Base-by-base conservation (phyloP, 2,888 invertebrate species). In the Amphipyra berbera region DNA sequence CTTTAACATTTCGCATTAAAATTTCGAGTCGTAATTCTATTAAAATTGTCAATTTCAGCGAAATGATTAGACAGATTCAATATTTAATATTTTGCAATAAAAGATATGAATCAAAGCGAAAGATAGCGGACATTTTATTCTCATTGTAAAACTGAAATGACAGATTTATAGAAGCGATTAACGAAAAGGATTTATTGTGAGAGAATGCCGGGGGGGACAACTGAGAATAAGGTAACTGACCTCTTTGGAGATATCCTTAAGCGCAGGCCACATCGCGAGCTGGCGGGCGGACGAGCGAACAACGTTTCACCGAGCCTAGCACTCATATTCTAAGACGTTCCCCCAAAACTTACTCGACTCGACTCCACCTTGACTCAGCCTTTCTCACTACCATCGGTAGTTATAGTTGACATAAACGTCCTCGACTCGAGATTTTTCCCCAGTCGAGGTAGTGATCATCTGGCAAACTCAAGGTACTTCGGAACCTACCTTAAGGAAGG, bases 81-180 rank as follows among this genome's bases (percentile, higher is more conserved):
- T 57, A 47, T 47, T 72, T 57, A 41, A 70, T 53, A 72, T 56
- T 60, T 56, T 42, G 2, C 54, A 14, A 44, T 61, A 67, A 72
- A 68, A 49, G 45, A 42, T 69, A 48, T n/a, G 40, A 44, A 42
- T 35, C 10, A 33, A 41, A 47, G 56, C 9, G 14, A 14, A 45
- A 53, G 48, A 45, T 67, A 57, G 60, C 40, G 30, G 13, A 21
- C 13, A 41, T 48, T 65, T 69, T 55, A 60, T 40, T 14, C 9
- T 53, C 41, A 35, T 42, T 67, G n/a, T 58, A 6, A 56, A 53
- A 54, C 13, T 49, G n/a, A 9, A 56, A 67, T 13, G 52, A 12
- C 52, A 21, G 38, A 47, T 56, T 69, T 63, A 48, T 21, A 13
- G 12, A 12, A 14, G 47, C 30, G 30, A 57, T 61, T 27, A 42